These are phyloP conservation scores for Cerceris ruficornis DNA, from an alignment of 2,888 invertebrate genomes.

Conservation along the genomic window DNA sequence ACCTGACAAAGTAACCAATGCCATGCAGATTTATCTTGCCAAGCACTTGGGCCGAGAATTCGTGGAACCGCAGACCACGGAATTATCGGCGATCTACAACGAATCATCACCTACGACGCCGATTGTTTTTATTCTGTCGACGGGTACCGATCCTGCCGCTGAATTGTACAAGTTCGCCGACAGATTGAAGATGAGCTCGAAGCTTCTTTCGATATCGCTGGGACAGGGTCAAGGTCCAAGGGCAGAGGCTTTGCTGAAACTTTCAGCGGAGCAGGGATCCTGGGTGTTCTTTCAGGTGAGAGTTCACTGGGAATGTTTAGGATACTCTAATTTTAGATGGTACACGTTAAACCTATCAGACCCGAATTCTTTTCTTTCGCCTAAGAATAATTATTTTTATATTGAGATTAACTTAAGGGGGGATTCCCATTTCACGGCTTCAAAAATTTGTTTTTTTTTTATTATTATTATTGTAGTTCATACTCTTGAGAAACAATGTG, in stretches of 20 bases:
- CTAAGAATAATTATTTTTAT: too few relatives aligned
- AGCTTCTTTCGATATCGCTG: constrained; percentile 91
- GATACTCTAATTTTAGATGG: too few relatives aligned
- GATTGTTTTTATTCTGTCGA: constrained; percentile 93
- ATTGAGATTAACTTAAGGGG: too few relatives aligned
- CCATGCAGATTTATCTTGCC: constrained; percentile 89
- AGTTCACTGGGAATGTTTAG: neutral
- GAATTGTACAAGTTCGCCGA: constrained; percentile 93
- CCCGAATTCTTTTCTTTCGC: too few relatives aligned
- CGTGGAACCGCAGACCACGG: constrained; percentile 93
- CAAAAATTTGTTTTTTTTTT: too few relatives aligned
- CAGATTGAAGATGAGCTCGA: constrained; percentile 88
- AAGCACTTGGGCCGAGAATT: constrained; percentile 89
- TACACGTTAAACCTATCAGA: too few relatives aligned
- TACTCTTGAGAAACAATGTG: too few relatives aligned
- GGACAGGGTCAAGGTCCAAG: constrained; percentile 95
- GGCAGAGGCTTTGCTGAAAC: constrained; percentile 89
- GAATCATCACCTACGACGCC: constrained; percentile 91
- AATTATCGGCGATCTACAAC: constrained; percentile 90
- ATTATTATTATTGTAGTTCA: too few relatives aligned
- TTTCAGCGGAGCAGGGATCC: constrained; percentile 89
- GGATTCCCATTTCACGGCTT: too few relatives aligned
- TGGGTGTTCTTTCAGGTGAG: constrained; percentile 93
- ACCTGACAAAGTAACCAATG: constrained; percentile 92
- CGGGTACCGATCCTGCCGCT: constrained; percentile 94